Evolutionary conservation across 2,797 vertebrate genomes (phyloP).

Genomic region (Anableps anableps): DNA sequence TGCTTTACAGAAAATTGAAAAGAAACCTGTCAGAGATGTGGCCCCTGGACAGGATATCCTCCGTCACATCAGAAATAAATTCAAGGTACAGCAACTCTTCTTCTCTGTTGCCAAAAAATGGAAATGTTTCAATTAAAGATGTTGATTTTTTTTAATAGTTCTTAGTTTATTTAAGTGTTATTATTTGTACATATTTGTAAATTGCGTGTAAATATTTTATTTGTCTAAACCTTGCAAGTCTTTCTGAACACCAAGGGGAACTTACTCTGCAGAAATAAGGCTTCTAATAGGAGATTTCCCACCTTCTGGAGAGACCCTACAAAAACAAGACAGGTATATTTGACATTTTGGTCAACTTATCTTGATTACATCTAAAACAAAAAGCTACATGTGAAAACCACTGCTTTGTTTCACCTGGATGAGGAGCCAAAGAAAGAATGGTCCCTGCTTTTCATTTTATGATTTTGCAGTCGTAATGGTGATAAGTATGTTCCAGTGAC

Average conservation of each 20-base stretch:
- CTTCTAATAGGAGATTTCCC: conserved; percentile 69
- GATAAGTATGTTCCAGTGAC: conserved; percentile 48
- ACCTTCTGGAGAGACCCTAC: conserved; percentile 66
- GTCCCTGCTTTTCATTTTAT: conserved; percentile 54
- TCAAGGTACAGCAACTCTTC: conserved; percentile 91
- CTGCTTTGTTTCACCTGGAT: conserved; percentile 65
- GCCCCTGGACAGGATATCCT: conserved; percentile 89
- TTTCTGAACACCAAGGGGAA: not conserved
- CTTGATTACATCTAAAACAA: not conserved
- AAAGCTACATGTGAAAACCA: not conserved
- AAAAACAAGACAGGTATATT: conserved; percentile 20
- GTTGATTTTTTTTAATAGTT: not conserved
- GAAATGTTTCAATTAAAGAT: conserved; percentile 15
- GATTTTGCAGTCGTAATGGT: conserved; percentile 49
- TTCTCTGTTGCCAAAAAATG: conserved; percentile 79
- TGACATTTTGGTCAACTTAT: conserved; percentile 17
- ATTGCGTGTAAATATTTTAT: not conserved
- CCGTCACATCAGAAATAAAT: conserved; percentile 92
- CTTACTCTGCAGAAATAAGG: conserved; percentile 79
- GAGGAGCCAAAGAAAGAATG: conserved; percentile 51
- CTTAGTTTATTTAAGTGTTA: not conserved
- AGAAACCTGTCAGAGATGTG: conserved; percentile 91
- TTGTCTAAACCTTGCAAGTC: not conserved
- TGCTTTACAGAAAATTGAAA: conserved; percentile 6
- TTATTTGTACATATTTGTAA: not conserved